Evolutionary conservation across 2,113 vertebrate genomes (phyloP), one percentile per base, ranked within the genome.

Genomic region (Chionodraco myersi): DNA sequence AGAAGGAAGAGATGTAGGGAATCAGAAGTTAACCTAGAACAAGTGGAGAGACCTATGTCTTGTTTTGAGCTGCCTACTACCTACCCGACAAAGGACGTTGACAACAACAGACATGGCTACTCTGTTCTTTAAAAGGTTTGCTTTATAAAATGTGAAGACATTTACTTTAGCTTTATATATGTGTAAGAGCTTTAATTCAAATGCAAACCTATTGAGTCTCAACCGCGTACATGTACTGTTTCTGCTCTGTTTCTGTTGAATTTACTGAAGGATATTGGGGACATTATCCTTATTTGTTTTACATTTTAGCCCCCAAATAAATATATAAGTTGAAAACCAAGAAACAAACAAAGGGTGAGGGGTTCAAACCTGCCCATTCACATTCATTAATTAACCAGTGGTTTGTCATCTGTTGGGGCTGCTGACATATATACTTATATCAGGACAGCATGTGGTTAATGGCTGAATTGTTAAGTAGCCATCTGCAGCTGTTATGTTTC

Each of bases 311-410:
- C 36, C 30, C 36, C 36, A 41, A 41, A 41, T 41, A 26, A 16
- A 11, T 57, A 62, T 23, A 1, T 5, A 59, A 41, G 47, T 9
- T 72, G 21, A 62, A 72, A 6, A 52, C 47, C 47, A 52, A 10
- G 21, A 30, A 23, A 45, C 53, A 66, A 52, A 59, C 14, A 56
- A 68, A 60, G 11, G 11, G 6, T 30, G 41, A 44, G 30, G 34
- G 60, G 6, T 69, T 34, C 3, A 65, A 53, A 34, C 26, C 36
- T 16, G 36, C 18, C 13, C 8, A 52, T 26, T 72, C 26, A 14
- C 30, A 36, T 53, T 79, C 44, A 79, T 58, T 52, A 78, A 67
- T 79, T 61, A 68, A 73, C 45, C 59, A 71, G 36, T 61, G 36
- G 59, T 48, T 58, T 68, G 62, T 76, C 75, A 56, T 79, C 67